phyloP scores from a whole-genome alignment of 2,113 vertebrate species.

The Leptosomus discolor region DNA sequence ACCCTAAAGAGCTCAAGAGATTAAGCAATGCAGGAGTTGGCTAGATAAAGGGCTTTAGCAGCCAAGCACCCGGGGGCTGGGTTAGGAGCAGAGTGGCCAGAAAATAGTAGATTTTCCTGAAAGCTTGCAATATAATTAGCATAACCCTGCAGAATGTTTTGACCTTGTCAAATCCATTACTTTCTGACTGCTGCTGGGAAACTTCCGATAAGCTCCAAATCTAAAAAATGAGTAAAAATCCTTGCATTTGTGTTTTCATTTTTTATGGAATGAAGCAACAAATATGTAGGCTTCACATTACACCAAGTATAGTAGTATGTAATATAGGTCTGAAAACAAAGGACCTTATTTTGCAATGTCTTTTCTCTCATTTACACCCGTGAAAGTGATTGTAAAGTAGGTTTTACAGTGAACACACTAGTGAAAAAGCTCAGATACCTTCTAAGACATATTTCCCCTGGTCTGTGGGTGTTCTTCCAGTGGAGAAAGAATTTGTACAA shows the following conservation, averaged over 20 bases:
- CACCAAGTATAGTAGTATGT: neutral
- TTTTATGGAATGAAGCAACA: neutral
- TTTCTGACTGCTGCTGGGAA: neutral
- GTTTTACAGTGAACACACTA: neutral
- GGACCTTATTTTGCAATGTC: neutral
- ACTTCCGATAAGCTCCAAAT: neutral
- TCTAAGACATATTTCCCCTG: neutral
- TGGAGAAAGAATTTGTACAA: neutral
- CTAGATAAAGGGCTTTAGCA: neutral
- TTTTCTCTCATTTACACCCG: neutral
- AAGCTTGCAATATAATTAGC: neutral
- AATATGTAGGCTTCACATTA: neutral
- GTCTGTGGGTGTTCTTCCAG: neutral
- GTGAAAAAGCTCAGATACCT: neutral
- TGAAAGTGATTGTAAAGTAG: neutral
- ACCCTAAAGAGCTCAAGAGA: neutral
- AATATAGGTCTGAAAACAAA: neutral
- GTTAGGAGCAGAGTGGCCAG: neutral
- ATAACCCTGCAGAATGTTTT: neutral
- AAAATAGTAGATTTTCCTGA: neutral
- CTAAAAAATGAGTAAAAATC: neutral
- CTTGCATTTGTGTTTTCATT: neutral
- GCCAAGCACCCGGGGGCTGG: neutral
- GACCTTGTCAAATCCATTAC: neutral
- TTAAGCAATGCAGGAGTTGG: neutral